Evolutionary conservation across 1,140 invertebrate genomes (phyloP), one percentile per base, ranked within the genome.

Genomic region (Zaprionus ornatus): DNA sequence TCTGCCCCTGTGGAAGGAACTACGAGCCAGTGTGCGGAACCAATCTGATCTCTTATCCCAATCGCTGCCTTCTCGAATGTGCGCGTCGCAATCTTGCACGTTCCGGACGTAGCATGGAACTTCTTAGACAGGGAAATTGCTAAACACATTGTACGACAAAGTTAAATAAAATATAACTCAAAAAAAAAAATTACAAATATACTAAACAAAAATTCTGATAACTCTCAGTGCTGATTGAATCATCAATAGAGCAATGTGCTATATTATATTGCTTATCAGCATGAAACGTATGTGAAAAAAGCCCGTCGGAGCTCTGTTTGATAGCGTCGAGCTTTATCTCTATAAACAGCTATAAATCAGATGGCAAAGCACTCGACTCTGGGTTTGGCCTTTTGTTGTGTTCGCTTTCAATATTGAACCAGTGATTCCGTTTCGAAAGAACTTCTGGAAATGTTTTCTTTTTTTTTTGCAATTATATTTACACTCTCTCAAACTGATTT

Each of bases 11-110:
- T 76, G 92, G 93, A 12, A 88, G 93, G 23, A 93, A 93, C 59
- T 90, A 91, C 35, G 83, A 82, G 1, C 94, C 94, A 0, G 93
- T 95, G 0, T 95, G 94, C 79, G 94, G 91, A 6, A 92, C 88
- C 52, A 93, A 94, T 75, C 78, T 91, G 19, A 72, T 79, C 2
- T 94, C 94, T 1, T 94, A 94, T 78, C 52, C 74, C 48, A 95
- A 94, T 84, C 80, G 88, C 1, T 95, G 94, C 68, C 52, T 91
- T 29, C 92, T 94, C 42, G 77, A 93, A 2, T 94, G 94, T 71
- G 82, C 74, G 0, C 69, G 68, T 4, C 80, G 79, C 0, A 35
- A 79, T 3, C 21, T 69, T 2, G 77, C 79, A 23, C 82, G 91
- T 6, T n/a, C 35, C 2, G 91, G 91, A 68, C 91, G 91, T 55